These are phyloP conservation scores for Trogon melanurus DNA, from an alignment of 2,113 vertebrate genomes.

Conservation along the genomic window DNA sequence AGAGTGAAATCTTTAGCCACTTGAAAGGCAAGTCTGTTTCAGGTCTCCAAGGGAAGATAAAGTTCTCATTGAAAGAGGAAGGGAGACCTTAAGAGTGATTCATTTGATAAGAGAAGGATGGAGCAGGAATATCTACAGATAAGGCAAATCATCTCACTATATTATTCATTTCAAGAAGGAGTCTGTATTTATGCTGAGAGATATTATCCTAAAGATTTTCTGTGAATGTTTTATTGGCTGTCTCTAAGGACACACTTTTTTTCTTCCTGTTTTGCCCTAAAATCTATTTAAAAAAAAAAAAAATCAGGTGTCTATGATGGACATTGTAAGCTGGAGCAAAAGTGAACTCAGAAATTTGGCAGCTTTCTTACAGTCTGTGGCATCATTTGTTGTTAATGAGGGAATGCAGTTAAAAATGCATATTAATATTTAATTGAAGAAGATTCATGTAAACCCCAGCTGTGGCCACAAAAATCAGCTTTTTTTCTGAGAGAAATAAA, in stretches of 20 bases:
- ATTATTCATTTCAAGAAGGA: neutral
- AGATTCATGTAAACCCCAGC: constrained; percentile 39
- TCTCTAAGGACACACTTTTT: neutral
- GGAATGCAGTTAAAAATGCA: neutral
- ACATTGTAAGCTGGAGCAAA: neutral
- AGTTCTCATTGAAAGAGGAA: neutral
- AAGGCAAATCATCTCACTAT: neutral
- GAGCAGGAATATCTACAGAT: neutral
- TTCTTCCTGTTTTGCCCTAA: neutral
- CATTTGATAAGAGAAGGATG: neutral
- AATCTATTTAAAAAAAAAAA: neutral
- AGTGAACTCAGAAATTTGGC: neutral
- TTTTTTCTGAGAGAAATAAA: constrained; percentile 14
- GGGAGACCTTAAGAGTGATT: neutral
- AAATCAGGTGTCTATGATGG: neutral
- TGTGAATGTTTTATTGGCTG: neutral
- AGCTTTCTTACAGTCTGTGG: constrained; percentile 11
- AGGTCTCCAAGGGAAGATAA: neutral
- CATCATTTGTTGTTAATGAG: constrained; percentile 47
- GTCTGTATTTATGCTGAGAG: neutral
- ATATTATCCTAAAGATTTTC: neutral
- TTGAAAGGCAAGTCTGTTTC: neutral
- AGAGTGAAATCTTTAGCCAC: neutral
- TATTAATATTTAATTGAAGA: constrained; percentile 62
- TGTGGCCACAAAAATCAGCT: neutral